A percentile compares a stretch with the other conserved stretches of the same genome.
Conservation (phyloP, 2,888 invertebrate species). For the Gryllus longicercus region DNA sequence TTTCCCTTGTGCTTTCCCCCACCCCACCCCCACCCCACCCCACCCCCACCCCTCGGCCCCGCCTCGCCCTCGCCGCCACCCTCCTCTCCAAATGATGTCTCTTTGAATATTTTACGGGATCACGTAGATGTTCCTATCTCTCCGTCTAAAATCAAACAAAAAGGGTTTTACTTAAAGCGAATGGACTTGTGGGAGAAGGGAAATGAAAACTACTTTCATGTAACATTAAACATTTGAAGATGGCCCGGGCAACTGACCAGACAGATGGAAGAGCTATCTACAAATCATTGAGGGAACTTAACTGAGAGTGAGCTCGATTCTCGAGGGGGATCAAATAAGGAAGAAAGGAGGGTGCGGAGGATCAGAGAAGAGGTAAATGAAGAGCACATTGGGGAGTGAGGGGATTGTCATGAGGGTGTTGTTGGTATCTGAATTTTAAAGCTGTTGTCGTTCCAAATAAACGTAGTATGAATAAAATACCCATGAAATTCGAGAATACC, state of each 20-base stretch:
- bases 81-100: constrained; percentile 25
- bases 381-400: too few species aligned
- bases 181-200: background rate
- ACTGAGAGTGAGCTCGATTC: too few species aligned
- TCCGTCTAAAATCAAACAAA: constrained; percentile 1
- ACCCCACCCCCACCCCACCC: background rate
- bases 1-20: background rate
- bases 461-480: too few species aligned
- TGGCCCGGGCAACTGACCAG: background rate
- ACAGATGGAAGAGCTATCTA: background rate
- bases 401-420: too few species aligned
- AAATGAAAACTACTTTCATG: constrained; percentile 8
- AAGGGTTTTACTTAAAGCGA: constrained; percentile 17
- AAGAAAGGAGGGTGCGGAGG: too few species aligned
- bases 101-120: constrained; percentile 32
- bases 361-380: too few species aligned
- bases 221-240: constrained; percentile 17
- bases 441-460: too few species aligned
- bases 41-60: background rate
- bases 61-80: background rate
- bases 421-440: too few species aligned
- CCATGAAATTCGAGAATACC: too few species aligned
- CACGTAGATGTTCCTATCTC: constrained; percentile 17
- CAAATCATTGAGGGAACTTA: background rate
- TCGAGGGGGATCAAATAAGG: too few species aligned